Evolutionary conservation across 2,888 invertebrate species (phyloP).

Genomic region (Hirtodrosophila duncani): DNA sequence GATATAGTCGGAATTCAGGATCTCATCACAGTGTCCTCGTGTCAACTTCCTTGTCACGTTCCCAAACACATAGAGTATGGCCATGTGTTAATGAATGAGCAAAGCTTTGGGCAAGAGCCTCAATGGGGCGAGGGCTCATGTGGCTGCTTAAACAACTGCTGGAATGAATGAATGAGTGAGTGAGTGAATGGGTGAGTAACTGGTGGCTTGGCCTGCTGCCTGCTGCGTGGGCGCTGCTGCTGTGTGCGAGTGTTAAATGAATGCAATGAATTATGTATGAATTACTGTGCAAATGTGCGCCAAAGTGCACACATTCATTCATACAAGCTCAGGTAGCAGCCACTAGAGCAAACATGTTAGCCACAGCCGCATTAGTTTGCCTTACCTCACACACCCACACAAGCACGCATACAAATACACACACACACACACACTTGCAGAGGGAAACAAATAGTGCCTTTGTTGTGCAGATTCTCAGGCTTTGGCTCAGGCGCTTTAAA

Average conservation of each 20-base stretch:
- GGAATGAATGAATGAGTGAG: conserved; percentile 15
- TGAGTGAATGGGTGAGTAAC: conserved; percentile 11
- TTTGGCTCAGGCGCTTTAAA: conserved; percentile 37
- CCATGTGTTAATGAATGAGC: conserved; percentile 55
- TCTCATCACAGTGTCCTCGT: no score
- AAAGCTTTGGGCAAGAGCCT: conserved; percentile 23
- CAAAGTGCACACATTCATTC: conserved; percentile 8
- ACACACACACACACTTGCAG: conserved; percentile 4
- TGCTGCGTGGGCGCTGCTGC: conserved; percentile 1
- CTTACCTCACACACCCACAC: conserved; percentile 5
- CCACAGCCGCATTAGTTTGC: conserved; percentile 33
- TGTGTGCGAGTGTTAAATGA: conserved; percentile 65
- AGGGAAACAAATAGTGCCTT: conserved; percentile 11
- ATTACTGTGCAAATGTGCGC: conserved; percentile 59
- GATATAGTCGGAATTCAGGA: no score
- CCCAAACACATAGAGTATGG: conserved; percentile 3
- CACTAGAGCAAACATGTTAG: conserved; percentile 38
- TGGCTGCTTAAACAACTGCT: conserved; percentile 39
- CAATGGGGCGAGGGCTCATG: conserved; percentile 29
- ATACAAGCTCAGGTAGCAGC: conserved; percentile 39
- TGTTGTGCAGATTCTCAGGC: no score
- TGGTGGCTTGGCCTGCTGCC: conserved; percentile 7
- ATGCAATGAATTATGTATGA: conserved; percentile 71
- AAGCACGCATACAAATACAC: conserved; percentile 8
- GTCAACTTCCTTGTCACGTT: no score